Evolutionary conservation across 2,113 vertebrate species (phyloP).

Genomic region (Bubo scandiacus): DNA sequence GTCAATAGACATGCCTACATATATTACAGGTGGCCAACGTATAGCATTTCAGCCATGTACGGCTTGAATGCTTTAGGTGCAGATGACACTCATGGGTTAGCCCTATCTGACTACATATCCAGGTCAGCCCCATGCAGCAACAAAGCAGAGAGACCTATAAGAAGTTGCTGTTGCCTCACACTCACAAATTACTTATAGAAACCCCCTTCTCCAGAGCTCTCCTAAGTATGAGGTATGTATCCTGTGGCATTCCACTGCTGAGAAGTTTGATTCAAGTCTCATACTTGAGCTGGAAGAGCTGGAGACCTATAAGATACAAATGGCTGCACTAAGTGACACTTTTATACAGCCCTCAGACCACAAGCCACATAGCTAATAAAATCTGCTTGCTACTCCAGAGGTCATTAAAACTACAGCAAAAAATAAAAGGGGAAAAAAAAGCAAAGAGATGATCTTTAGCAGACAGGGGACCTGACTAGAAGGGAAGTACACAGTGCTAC

Average conservation of each 20-base stretch:
- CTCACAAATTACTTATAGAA: background rate
- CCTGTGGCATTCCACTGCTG: background rate
- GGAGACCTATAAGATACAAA: background rate
- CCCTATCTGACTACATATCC: background rate
- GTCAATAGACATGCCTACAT: background rate
- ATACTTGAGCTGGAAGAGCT: background rate
- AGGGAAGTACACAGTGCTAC: background rate
- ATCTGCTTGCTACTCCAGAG: background rate
- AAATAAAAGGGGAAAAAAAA: background rate
- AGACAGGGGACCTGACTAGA: background rate
- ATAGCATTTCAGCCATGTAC: accelerated
- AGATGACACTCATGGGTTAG: background rate
- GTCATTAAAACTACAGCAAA: background rate
- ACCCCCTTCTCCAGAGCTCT: background rate
- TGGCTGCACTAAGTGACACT: background rate
- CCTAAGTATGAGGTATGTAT: background rate
- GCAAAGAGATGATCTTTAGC: background rate
- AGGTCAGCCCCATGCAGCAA: background rate
- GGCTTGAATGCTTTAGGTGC: background rate
- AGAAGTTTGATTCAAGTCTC: background rate
- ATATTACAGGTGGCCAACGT: background rate
- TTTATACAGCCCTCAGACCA: background rate
- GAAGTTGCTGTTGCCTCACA: background rate
- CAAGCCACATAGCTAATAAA: background rate
- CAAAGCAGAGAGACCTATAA: background rate